Percentiles rank a stretch among this genome's conserved stretches.
These are phyloP conservation scores for Eristalinus sepulchralis DNA, from an alignment of 2,888 invertebrate species.

Conservation along the genomic window DNA sequence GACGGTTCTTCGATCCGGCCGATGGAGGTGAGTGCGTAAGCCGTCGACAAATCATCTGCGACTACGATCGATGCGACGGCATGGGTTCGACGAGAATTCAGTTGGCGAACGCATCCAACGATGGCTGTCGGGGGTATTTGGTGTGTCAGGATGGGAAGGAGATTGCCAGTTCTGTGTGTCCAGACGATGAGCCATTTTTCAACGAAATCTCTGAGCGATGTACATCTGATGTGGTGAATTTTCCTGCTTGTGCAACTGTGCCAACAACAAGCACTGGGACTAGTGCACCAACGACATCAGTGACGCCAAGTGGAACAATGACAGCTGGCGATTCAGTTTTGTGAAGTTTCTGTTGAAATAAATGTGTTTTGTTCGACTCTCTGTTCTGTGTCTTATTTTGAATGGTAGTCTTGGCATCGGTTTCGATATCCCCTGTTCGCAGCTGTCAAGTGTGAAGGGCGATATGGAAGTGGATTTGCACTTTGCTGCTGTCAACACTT, in stretches of 20 bases:
- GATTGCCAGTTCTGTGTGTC: conserved; percentile 75
- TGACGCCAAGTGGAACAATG: not conserved
- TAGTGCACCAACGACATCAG: not conserved
- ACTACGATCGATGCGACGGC: conserved; percentile 75
- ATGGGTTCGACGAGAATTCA: conserved; percentile 74
- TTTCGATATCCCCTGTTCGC: too few relatives aligned
- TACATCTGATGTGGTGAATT: conserved; percentile 73
- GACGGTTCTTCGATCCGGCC: conserved; percentile 74
- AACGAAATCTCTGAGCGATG: conserved; percentile 76
- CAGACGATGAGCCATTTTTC: conserved; percentile 74
- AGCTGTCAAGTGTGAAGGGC: too few relatives aligned
- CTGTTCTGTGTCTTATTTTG: too few relatives aligned
- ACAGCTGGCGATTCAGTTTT: not conserved
- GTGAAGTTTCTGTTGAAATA: too few relatives aligned
- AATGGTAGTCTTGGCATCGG: too few relatives aligned
- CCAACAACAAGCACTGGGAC: not conserved
- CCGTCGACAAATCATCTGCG: conserved; percentile 73
- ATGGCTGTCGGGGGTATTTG: conserved; percentile 75
- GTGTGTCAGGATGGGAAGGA: conserved; percentile 75
- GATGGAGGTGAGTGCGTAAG: conserved; percentile 75
- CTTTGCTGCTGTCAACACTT: too few relatives aligned
- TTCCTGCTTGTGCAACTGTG: conserved; percentile 73
- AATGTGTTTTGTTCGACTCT: too few relatives aligned
- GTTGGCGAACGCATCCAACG: conserved; percentile 75
- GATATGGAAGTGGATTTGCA: too few relatives aligned